These are phyloP conservation scores for Solea solea DNA, from an alignment of 2,113 vertebrate genomes.

Conservation along the genomic window DNA sequence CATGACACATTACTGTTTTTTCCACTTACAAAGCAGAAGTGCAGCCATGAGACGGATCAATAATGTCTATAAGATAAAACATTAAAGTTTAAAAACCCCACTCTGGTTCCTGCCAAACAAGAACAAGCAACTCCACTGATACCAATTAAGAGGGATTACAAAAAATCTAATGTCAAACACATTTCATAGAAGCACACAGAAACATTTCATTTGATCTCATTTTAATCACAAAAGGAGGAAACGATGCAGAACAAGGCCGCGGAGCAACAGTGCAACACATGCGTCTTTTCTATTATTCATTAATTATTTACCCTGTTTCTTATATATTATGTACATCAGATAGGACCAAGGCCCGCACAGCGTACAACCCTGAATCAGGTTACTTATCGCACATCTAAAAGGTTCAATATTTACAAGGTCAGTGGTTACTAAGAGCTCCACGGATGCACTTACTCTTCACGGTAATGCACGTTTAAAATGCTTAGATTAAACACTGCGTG, in stretches of 20 bases:
- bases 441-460: conserved; percentile 45
- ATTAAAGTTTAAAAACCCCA: conserved; percentile 29
- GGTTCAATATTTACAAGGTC: conserved; percentile 68
- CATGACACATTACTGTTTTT: conserved; percentile 28
- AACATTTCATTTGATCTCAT: neutral
- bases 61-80: conserved; percentile 35
- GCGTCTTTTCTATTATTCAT: conserved; percentile 33
- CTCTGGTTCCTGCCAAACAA: neutral
- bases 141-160: conserved; percentile 26
- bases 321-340: conserved; percentile 48
- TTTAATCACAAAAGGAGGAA: neutral
- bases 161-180: conserved; percentile 18
- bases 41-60: conserved; percentile 26
- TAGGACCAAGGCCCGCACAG: conserved; percentile 20
- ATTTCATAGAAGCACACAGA: neutral
- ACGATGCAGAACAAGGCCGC: neutral
- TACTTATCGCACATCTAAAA: conserved; percentile 19
- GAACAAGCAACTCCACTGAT: conserved; percentile 14
- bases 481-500: neutral
- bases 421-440: conserved; percentile 34
- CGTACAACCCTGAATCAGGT: conserved; percentile 34
- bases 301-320: conserved; percentile 40
- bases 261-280: conserved; percentile 8
- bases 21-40: conserved; percentile 20
- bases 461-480: conserved; percentile 10